Evolutionary conservation across 2,888 invertebrate species (phyloP), one percentile per base, ranked within the genome.

Genomic region (Listrodromus nycthemerus): DNA sequence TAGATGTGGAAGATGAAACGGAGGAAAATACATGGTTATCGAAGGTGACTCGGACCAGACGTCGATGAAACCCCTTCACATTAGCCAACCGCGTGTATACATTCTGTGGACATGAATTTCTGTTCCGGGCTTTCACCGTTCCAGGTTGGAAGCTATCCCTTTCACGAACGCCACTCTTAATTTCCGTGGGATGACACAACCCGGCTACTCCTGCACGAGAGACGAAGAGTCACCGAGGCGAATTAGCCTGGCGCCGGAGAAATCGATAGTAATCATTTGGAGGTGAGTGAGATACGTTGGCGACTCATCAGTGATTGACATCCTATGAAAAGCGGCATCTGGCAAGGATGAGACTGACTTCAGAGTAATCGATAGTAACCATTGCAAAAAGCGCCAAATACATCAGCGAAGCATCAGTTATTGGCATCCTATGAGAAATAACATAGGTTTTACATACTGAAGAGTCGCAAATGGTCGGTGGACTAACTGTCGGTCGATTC

Each of bases 121-220:
- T 84, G 84, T 66, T 84, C 55, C 45, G 41, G 45, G 77, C 58
- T 73, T 70, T 77, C 70, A 55, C 55, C 19, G n/a, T 78, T 71
- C 24, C 79, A 84, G 75, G 67, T 66, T 45, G 61, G 61, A 61
- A 73, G 69, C 50, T 78, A 77, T 45, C 75, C 65, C 78, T 80
- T 83, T 82, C 83, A 71, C 61, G 50, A 10, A 48, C 55, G 41
- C 77, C 24, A 50, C 71, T 80, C 78, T 82, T 86, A 83, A 84
- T 85, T 85, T 86, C 86, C 86, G 84, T 65, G 82, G n/a, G 83
- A 85, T 24, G 65, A 81, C 71, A 81, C 69, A 78, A 84, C 81
- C 58, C 52, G 13, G n/a, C 79, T 10, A 63, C 50, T 76, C 67
- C 52, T 66, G n/a, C 16, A 30, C 13, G 41, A 16, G 24, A 21